Conservation (phyloP, 2,797 vertebrate species). For the Gallirallus australis region DNA sequence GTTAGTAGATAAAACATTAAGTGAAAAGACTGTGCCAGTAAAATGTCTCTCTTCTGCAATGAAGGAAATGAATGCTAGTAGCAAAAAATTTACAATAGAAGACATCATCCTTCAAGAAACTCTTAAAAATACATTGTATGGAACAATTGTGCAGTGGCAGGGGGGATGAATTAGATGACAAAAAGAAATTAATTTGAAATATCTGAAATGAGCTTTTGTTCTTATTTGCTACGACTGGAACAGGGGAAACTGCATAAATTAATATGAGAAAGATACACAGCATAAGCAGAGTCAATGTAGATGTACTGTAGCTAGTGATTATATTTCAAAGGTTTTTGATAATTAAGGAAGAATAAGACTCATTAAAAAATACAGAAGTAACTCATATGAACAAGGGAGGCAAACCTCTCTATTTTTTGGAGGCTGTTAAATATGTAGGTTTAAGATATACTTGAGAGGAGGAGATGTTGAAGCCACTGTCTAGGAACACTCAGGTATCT, state of each 20-base stretch:
- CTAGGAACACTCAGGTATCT: not conserved
- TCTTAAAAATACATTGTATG: conserved; percentile 27
- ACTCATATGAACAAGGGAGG: not conserved
- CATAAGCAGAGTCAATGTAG: not conserved
- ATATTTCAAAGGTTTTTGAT: not conserved
- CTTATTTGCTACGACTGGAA: conserved; percentile 14
- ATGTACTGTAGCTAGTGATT: not conserved
- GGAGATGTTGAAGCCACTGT: not conserved
- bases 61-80: conserved; percentile 60
- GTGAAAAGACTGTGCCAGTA: conserved; percentile 46
- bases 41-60: conserved; percentile 50
- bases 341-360: not conserved
- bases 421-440: not conserved
- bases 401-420: not conserved
- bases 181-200: conserved; percentile 38
- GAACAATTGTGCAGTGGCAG: conserved; percentile 44
- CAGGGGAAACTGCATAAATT: not conserved
- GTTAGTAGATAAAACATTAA: conserved; percentile 48
- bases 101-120: conserved; percentile 46
- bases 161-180: conserved; percentile 46
- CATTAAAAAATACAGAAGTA: not conserved
- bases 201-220: conserved; percentile 16
- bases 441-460: not conserved
- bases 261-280: not conserved
- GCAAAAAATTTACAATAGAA: conserved; percentile 60